These are phyloP conservation scores for Trinectes maculatus DNA, from an alignment of 2,113 vertebrate genomes.

Conservation along the genomic window DNA sequence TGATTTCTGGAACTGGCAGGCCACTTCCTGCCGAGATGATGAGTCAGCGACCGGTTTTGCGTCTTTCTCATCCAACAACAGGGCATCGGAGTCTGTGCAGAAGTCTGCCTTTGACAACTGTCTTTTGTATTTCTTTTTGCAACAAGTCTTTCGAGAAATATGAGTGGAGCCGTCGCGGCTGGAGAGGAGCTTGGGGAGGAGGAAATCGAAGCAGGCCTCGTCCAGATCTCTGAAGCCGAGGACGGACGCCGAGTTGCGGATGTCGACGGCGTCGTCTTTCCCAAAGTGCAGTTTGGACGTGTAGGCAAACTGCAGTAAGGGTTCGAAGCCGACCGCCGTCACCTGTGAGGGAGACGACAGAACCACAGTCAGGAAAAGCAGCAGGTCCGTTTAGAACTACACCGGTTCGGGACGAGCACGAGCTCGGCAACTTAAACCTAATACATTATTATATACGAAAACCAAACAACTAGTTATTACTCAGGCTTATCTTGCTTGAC, in stretches of 20 bases:
- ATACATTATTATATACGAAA: not conserved
- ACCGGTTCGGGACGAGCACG: too few relatives aligned
- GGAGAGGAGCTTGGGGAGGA: slow-evolving; percentile 89
- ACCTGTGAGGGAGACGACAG: slow-evolving; percentile 81
- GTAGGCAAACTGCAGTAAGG: slow-evolving; percentile 94
- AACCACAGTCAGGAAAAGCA: too few relatives aligned
- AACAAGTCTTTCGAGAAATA: slow-evolving; percentile 81
- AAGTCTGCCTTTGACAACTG: slow-evolving; percentile 26
- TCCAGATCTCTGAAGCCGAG: slow-evolving; percentile 91
- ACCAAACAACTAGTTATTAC: too few relatives aligned
- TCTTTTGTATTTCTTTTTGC: slow-evolving; percentile 77
- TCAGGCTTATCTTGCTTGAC: not conserved
- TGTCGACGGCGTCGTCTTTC: slow-evolving; percentile 90
- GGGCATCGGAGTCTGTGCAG: slow-evolving; percentile 10
- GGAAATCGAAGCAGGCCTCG: slow-evolving; percentile 93
- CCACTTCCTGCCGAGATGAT: slow-evolving; percentile 70
- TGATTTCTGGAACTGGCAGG: slow-evolving; percentile 24
- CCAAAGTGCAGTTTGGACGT: slow-evolving; percentile 91
- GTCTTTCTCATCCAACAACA: slow-evolving; percentile 50
- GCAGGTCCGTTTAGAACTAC: too few relatives aligned
- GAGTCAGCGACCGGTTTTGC: slow-evolving; percentile 68
- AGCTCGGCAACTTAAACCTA: too few relatives aligned
- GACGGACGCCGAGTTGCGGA: slow-evolving; percentile 85
- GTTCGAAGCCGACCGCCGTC: slow-evolving; percentile 90
- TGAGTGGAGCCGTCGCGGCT: slow-evolving; percentile 69